These are phyloP conservation scores for Reinhardtius hippoglossoides DNA, from an alignment of 2,113 vertebrate genomes.

Conservation along the genomic window DNA sequence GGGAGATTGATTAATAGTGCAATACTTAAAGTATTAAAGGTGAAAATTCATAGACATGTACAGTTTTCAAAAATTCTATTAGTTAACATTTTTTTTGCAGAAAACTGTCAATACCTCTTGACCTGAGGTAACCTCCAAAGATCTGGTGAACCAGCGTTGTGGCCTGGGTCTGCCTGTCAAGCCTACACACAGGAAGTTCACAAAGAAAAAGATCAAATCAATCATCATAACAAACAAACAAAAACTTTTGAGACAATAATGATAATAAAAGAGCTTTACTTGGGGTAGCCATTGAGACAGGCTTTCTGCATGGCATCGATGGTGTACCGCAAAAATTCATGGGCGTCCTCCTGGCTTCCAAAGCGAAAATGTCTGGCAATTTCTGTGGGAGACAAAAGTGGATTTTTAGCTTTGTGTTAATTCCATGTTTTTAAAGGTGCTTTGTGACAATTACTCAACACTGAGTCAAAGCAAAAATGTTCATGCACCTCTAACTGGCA, in stretches of 20 bases:
- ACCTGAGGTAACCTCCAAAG: constrained; percentile 96
- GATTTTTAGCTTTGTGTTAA: background rate
- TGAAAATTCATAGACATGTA: too few relatives aligned
- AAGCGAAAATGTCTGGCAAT: constrained; percentile 94
- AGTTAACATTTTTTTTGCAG: background rate
- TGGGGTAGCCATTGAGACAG: constrained; percentile 90
- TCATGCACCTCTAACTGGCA: background rate
- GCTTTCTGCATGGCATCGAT: constrained; percentile 98
- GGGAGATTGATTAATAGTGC: too few relatives aligned
- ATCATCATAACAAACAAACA: background rate
- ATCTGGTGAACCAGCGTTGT: constrained; percentile 96
- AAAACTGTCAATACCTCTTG: constrained; percentile 85
- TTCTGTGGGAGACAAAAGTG: constrained; percentile 78
- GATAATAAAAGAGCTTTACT: constrained; percentile 78
- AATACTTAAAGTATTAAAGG: too few relatives aligned
- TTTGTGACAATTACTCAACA: background rate
- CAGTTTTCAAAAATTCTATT: background rate
- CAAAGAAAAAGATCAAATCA: background rate
- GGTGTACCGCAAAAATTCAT: constrained; percentile 95
- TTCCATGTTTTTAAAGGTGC: background rate
- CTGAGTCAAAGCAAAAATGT: background rate
- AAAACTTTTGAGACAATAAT: too few relatives aligned
- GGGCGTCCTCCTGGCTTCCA: constrained; percentile 94
- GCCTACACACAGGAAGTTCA: constrained; percentile 73
- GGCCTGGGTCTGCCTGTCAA: constrained; percentile 95